Base-by-base conservation (phyloP, 1,140 invertebrate genomes). In the Leucophenga varia region DNA sequence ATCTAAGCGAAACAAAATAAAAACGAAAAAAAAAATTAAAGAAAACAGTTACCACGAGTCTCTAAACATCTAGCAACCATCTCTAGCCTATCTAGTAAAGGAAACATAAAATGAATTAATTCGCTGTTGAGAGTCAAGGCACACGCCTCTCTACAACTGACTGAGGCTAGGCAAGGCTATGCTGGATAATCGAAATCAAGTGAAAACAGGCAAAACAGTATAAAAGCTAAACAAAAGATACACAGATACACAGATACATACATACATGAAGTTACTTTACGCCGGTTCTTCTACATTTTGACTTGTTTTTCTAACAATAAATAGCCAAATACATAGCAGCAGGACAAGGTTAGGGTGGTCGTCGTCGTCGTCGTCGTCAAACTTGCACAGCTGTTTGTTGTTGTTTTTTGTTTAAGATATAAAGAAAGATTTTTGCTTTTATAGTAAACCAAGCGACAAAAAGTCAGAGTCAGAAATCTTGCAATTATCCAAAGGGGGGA, bases 101-200 rank as follows among this genome's bases (percentile, higher is more conserved):
- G 63, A 67, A 67, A 63, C 63, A 68, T 63, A 67, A 67, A 67
- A 67, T 65, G 63, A 67, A 67, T 67, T 67, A 68, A 67, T 67
- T 67, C 64, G 50, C 52, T 52, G 56, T 57, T 61, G 59, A 57
- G 57, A 49, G 56, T 47, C n/a, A n/a, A n/a, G n/a, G 35, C 14
- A 16, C 35, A 14, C 18, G 9, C 16, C 14, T 37, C 22, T 25
- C 22, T 8, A 14, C 31, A 13, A 8, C 8, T 34, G 31, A 8
- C 31, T 34, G 17, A 3, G 17, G 35, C 13, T 6, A 47, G 52
- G 59, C 58, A 28, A 18, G 36, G 32, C n/a, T 53, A 43, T 47
- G 47, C 56, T 49, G 47, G 48, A 60, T 67, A 67, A 67, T 67
- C 63, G 64, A 67, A 68, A 67, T 50, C 63, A 67, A 67, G 64